phyloP scores from a whole-genome alignment of 2,113 vertebrate species.

The Danionella cerebrum region DNA sequence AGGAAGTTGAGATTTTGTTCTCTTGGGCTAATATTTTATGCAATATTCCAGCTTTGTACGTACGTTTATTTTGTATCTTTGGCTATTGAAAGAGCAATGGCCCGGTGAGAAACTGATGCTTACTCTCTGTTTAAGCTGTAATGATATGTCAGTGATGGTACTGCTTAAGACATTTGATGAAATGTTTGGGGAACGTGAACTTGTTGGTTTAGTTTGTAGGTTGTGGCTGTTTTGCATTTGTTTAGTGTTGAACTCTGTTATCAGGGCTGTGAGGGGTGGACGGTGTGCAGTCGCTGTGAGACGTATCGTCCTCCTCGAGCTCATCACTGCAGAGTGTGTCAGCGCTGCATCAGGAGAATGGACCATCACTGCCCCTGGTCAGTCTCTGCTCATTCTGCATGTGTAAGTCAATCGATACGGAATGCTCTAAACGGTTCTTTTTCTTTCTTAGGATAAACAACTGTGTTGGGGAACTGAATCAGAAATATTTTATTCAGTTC shows the following conservation, averaged over 20 bases:
- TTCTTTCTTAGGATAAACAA: constrained; percentile 71
- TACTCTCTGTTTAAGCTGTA: too few relatives aligned
- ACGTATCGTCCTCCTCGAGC: constrained; percentile 76
- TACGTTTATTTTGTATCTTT: too few relatives aligned
- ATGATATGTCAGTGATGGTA: too few relatives aligned
- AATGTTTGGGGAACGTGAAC: too few relatives aligned
- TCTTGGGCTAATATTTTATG: too few relatives aligned
- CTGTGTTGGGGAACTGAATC: constrained; percentile 75
- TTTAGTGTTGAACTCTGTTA: background rate
- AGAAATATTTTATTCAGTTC: constrained; percentile 83
- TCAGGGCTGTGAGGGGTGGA: constrained; percentile 76
- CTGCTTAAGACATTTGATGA: too few relatives aligned
- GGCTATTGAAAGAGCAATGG: too few relatives aligned
- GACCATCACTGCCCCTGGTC: constrained; percentile 82
- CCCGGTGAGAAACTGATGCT: too few relatives aligned
- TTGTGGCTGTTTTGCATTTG: background rate
- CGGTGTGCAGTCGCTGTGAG: constrained; percentile 73
- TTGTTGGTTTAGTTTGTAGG: background rate
- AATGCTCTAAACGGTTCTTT: too few relatives aligned
- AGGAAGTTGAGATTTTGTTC: too few relatives aligned
- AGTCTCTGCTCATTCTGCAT: background rate
- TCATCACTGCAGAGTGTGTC: constrained; percentile 76
- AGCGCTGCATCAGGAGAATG: constrained; percentile 76
- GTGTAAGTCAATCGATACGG: too few relatives aligned
- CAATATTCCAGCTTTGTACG: too few relatives aligned